phyloP scores from a whole-genome alignment of 2,113 vertebrate species.

The Sprattus sprattus region DNA sequence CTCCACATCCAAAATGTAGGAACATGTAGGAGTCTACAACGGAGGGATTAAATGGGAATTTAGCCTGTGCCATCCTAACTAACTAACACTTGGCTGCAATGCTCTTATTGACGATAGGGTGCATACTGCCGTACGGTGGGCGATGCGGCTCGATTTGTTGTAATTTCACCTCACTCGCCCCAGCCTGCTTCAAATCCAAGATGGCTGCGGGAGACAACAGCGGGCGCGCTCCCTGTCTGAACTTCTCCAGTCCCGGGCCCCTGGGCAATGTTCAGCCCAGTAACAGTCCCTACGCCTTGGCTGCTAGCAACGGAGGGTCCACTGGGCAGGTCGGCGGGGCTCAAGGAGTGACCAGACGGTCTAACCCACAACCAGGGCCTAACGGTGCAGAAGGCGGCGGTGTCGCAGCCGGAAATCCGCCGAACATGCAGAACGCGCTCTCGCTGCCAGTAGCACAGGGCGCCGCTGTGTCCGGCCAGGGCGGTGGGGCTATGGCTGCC shows the following conservation, averaged over 20 bases:
- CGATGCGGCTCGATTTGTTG: no score
- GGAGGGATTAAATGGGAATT: no score
- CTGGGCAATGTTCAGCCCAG: conserved; percentile 55
- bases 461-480: conserved; percentile 22
- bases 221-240: conserved; percentile 55
- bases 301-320: conserved; percentile 56
- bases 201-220: conserved; percentile 78
- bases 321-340: conserved; percentile 42
- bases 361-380: conserved; percentile 57
- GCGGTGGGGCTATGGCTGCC: conserved; percentile 23
- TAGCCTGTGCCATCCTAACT: no score
- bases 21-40: no score
- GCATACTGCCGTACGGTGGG: no score
- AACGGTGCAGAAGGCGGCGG: conserved; percentile 52
- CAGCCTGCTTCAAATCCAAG: conserved; percentile 56
- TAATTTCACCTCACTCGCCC: no score
- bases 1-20: no score
- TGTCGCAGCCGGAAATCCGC: conserved; percentile 45
- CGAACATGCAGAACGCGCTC: conserved; percentile 45
- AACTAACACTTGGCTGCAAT: no score
- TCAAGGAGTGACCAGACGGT: no score
- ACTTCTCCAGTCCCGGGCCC: conserved; percentile 56
- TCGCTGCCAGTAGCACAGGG: conserved; percentile 48
- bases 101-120: no score
- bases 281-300: conserved; percentile 52